Evolutionary conservation across 1,140 invertebrate genomes (phyloP).

Genomic region (Drosophila sulfurigaster): DNA sequence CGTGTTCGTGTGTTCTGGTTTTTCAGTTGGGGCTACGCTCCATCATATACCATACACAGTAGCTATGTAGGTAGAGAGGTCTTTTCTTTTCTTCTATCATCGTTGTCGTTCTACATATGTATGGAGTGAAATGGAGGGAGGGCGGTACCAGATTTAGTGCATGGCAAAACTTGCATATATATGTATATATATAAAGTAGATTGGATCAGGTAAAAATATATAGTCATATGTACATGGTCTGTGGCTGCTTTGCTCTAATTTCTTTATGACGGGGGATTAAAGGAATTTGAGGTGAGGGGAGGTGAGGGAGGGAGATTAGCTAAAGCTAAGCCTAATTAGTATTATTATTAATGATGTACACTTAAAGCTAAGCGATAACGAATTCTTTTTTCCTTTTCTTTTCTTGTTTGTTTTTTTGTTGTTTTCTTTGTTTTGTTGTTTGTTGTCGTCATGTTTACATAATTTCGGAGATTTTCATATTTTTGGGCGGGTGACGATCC

Average conservation of each 20-base stretch:
- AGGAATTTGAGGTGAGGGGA: background rate
- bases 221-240: slow-evolving; percentile 40
- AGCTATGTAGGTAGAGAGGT: background rate
- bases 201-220: slow-evolving; percentile 19
- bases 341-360: slow-evolving; percentile 43
- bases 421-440: too few relatives aligned
- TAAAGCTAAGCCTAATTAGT: slow-evolving; percentile 66
- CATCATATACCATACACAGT: background rate
- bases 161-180: slow-evolving; percentile 5
- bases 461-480: slow-evolving; percentile 40
- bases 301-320: slow-evolving; percentile 33
- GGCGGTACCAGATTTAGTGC: background rate
- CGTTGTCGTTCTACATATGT: background rate
- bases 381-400: slow-evolving; percentile 27
- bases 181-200: slow-evolving; percentile 11
- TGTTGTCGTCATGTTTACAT: slow-evolving; percentile 26
- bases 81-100: background rate
- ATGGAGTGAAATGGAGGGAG: slow-evolving; percentile 9
- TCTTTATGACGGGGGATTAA: background rate
- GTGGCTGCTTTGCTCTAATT: slow-evolving; percentile 21
- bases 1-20: slow-evolving; percentile 5
- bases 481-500: slow-evolving; percentile 21
- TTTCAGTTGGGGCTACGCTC: background rate
- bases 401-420: too few relatives aligned
- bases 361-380: slow-evolving; percentile 54